These are phyloP conservation scores for Tenodera sinensis DNA, from an alignment of 2,888 invertebrate species.

Conservation along the genomic window DNA sequence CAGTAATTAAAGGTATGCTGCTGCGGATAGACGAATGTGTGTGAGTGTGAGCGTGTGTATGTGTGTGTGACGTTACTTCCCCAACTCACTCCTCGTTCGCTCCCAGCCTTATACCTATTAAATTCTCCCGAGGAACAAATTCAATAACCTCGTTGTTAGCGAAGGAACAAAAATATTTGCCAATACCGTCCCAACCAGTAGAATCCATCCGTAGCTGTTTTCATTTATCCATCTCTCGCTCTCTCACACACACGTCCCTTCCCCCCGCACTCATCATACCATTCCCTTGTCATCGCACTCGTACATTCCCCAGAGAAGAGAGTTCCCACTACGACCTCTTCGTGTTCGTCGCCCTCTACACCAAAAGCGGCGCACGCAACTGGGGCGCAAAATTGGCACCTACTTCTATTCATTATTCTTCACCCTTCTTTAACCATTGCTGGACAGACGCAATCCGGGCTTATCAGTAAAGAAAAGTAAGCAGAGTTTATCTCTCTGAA, in stretches of 20 bases:
- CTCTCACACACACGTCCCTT: neutral
- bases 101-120: constrained; percentile 16
- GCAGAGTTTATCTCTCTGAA: neutral
- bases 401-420: neutral
- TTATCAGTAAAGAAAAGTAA: neutral
- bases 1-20: constrained; percentile 33
- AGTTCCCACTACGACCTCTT: neutral
- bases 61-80: neutral
- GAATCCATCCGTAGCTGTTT: constrained; percentile 18
- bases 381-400: neutral
- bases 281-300: neutral
- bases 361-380: neutral
- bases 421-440: neutral
- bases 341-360: neutral
- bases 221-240: constrained; percentile 19
- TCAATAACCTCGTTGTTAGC: constrained; percentile 21
- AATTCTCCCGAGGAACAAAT: constrained; percentile 24
- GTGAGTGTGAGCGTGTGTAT: neutral
- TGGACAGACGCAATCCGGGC: neutral
- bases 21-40: neutral
- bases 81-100: neutral
- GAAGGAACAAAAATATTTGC: constrained; percentile 28
- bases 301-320: neutral
- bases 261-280: neutral
- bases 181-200: constrained; percentile 17